Base-by-base conservation (phyloP, 64 coral and sea anemone species). In the Pocillopora damicornis region DNA sequence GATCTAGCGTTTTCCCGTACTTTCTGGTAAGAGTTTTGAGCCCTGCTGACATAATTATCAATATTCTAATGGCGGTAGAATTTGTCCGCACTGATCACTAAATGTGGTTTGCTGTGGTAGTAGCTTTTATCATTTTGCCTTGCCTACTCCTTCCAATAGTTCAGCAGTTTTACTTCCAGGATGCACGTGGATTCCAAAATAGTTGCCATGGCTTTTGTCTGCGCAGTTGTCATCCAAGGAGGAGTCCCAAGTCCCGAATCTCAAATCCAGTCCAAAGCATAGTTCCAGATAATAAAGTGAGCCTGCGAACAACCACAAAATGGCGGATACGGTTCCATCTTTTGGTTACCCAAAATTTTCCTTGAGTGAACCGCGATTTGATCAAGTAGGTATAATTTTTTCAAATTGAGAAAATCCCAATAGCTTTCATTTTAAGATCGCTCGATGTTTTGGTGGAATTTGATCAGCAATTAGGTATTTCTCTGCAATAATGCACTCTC, bases 271-370 rank as follows among this genome's bases (percentile, higher is more conserved):
- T 79, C 77, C 51, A 23, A 23, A 26, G 2, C 13, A 0, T 6
- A 67, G 17, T 59, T 18, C 38, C 51, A 18, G 15, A 56, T 11
- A 71, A 23, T 11, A 71, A n/a, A 71, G 12, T 0, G 81, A 73
- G 81, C 81, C 81, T 58, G 22, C 64, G 13, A 13, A 57, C 63
- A n/a, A 63, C 37, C 81, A 61, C 86, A 92, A 92, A 36, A 92
- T 92, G 90, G 90, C 83, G 90, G 82, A 79, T n/a, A n/a, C 38
- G 15, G 17, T 66, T 34, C 30, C 81, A 77, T 69, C 80, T 71
- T 13, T 37, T 59, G 90, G 90, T 6, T 92, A 87, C 79, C 90
- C 90, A 13, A 64, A 63, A 34, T 92, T 92, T 87, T 92, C 83
- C 4, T 75, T 92, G 4, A 80, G 45, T 35, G 65, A 92, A 13